These are phyloP conservation scores for Mya arenaria DNA, from an alignment of 1,140 invertebrate species.

Conservation along the genomic window DNA sequence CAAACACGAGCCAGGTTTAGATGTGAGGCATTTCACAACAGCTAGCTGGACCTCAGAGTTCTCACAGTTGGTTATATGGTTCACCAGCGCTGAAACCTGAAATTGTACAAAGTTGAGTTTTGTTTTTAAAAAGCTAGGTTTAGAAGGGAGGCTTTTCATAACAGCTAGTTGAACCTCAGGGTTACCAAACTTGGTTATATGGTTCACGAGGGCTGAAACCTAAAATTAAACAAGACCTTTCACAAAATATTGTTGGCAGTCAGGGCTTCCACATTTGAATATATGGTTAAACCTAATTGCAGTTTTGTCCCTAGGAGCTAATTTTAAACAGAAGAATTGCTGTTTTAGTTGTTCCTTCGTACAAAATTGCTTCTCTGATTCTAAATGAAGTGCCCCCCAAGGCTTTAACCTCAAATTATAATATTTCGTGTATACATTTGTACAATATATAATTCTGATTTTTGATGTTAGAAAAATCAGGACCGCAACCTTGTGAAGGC, in stretches of 20 bases:
- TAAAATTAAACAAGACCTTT: constrained; percentile 9
- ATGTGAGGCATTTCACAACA: constrained; percentile 8
- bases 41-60: constrained; percentile 13
- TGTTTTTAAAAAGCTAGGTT: background rate
- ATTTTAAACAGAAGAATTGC: too few species aligned
- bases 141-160: background rate
- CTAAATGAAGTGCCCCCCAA: too few species aligned
- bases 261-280: background rate
- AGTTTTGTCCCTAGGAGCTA: too few species aligned
- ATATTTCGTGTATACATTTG: too few species aligned
- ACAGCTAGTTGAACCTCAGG: constrained; percentile 12
- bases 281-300: too few species aligned
- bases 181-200: background rate
- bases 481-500: too few species aligned
- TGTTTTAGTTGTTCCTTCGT: too few species aligned
- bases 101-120: background rate
- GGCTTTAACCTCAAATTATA: too few species aligned
- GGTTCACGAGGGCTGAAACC: background rate
- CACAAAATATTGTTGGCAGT: constrained; percentile 6
- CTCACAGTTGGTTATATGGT: background rate
- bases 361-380: too few species aligned
- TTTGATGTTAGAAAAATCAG: too few species aligned
- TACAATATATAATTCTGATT: too few species aligned
- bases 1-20: background rate
- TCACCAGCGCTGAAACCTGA: background rate